Evolutionary conservation across 2,888 invertebrate genomes (phyloP).

Genomic region (Himalopsyche tibetana): DNA sequence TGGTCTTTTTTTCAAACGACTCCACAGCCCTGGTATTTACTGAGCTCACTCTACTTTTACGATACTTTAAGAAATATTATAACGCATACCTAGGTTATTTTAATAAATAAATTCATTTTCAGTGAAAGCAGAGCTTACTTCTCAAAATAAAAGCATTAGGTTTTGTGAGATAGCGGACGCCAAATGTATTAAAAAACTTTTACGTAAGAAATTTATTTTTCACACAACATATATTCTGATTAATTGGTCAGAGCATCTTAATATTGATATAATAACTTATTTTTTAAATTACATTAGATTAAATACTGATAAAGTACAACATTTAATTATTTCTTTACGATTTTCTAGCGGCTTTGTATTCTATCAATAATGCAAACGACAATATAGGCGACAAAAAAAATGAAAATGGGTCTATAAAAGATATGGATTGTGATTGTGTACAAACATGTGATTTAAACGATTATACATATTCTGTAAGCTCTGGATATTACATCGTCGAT

Average conservation of each 20-base stretch:
- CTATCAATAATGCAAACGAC: not conserved
- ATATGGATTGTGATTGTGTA: constrained; percentile 65
- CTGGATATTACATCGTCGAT: constrained; percentile 54
- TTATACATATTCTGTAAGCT: constrained; percentile 62
- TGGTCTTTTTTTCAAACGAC: too few relatives aligned
- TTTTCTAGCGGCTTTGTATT: not conserved
- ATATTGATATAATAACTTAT: too few relatives aligned
- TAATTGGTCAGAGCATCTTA: too few relatives aligned
- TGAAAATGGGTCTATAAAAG: constrained; percentile 40
- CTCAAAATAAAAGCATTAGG: not conserved
- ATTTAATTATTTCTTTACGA: too few relatives aligned
- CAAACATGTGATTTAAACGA: constrained; percentile 65
- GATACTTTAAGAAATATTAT: too few relatives aligned
- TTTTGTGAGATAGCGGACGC: not conserved
- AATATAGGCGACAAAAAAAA: not conserved
- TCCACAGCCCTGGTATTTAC: too few relatives aligned
- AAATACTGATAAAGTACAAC: too few relatives aligned
- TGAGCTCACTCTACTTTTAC: too few relatives aligned
- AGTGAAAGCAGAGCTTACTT: not conserved
- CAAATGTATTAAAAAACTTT: not conserved
- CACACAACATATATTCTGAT: too few relatives aligned
- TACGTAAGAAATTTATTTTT: not conserved
- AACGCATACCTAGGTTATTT: too few relatives aligned
- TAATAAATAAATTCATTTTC: not conserved
- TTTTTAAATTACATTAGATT: too few relatives aligned